phyloP scores from a whole-genome alignment of 2,113 vertebrate genomes.

The Etia nguti region DNA sequence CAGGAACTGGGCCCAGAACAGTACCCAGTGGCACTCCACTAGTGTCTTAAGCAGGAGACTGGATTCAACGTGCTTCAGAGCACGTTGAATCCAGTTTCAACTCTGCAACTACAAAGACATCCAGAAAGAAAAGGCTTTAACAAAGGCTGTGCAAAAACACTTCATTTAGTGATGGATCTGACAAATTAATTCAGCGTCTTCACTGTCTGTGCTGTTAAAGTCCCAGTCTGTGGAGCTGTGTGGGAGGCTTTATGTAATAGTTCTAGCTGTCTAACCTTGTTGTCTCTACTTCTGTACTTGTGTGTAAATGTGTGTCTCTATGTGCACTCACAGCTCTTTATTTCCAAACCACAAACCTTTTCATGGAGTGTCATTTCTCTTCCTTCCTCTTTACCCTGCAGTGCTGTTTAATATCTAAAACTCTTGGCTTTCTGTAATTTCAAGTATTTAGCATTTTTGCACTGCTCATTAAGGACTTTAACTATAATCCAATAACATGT shows the following conservation, averaged over 20 bases:
- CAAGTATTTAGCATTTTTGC: background rate
- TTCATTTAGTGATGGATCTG: background rate
- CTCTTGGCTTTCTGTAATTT: background rate
- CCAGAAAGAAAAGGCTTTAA: background rate
- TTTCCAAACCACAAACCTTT: background rate
- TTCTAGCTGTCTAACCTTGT: conserved; percentile 14
- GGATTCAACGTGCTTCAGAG: background rate
- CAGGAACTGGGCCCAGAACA: background rate
- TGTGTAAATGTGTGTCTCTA: background rate
- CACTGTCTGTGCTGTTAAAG: background rate
- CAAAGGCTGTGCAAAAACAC: background rate
- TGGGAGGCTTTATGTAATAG: conserved; percentile 41
- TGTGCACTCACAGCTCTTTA: background rate
- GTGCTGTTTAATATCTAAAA: background rate
- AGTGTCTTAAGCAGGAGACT: background rate
- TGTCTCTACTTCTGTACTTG: background rate
- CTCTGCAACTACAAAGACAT: background rate
- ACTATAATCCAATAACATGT: background rate
- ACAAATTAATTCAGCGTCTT: background rate
- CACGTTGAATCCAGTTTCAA: background rate
- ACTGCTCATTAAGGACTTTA: background rate
- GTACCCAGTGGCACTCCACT: background rate
- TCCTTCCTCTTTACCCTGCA: background rate
- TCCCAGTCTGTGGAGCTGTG: background rate
- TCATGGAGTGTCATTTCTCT: background rate